Evolutionary conservation across 37 sponge, comb jelly and placozoan species (phyloP).

Genomic region (Theonella swinhoei): DNA sequence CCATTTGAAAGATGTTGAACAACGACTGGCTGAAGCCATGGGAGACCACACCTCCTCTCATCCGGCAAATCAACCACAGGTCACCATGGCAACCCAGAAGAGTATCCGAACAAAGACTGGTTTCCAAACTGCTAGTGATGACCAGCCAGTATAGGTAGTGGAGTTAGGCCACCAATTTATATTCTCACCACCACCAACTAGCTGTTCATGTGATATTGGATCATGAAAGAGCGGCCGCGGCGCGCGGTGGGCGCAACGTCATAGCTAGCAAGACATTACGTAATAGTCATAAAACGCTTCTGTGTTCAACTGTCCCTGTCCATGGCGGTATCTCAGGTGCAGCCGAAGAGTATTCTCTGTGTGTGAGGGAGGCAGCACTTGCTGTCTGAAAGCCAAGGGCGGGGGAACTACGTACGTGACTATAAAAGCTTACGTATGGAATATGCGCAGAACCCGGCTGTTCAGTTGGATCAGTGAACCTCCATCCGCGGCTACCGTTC

Average conservation of each 20-base stretch:
- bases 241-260: too few species aligned
- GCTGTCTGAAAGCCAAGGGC: too few species aligned
- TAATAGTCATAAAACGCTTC: too few species aligned
- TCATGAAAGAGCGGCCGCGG: too few species aligned
- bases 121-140: not conserved
- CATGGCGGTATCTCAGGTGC: too few species aligned
- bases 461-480: not conserved
- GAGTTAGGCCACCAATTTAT: not conserved
- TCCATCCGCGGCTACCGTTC: not conserved
- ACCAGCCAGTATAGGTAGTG: not conserved
- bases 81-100: constrained; percentile 9
- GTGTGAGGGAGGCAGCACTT: too few species aligned
- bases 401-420: too few species aligned
- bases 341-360: too few species aligned
- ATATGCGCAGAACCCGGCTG: not conserved
- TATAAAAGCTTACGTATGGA: too few species aligned
- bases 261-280: too few species aligned
- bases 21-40: constrained; percentile 64
- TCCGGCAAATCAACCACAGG: not conserved
- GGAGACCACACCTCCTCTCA: not conserved
- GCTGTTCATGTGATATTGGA: too few species aligned
- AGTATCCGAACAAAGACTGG: constrained; percentile 7
- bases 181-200: not conserved
- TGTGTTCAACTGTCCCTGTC: too few species aligned
- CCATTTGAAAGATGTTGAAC: constrained; percentile 26